Base-by-base conservation (phyloP, 2,797 vertebrate species). In the Lepilemur ruficaudatus region DNA sequence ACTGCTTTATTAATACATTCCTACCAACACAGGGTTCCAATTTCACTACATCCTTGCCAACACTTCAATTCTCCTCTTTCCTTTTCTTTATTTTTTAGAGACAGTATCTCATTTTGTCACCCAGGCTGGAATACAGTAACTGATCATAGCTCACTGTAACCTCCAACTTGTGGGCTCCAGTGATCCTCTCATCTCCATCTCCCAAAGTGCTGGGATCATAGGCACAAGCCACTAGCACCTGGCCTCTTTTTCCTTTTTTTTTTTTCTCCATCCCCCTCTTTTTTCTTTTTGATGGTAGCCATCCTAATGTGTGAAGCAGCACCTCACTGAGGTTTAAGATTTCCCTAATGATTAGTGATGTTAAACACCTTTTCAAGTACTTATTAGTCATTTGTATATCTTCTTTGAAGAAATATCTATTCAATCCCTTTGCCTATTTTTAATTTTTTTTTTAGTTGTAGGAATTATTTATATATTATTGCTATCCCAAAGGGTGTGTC, bases 371-470 rank as follows among this genome's bases (percentile, higher is more conserved):
- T 94, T 67, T 76, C 50, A 48, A 46, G 14, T 55, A 79, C 14
- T 67, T 84, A 25, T 81, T 52, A 32, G 4, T 3, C 43, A 87
- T 69, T 76, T 67, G 20, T n/a, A 17, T 17, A 41, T 61, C 4
- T 80, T 85, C n/a, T 82, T 69, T 93, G 43, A 72, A 90, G 59
- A 93, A 85, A 91, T 55, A n/a, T 52, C 35, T 84, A 12, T 67
- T 92, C 8, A 67, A 85, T 13, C 63, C 3, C 25, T 67, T 75
- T 76, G 18, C 4, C 30, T 17, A 17, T 50, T 94, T 35, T 48
- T n/a, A 65, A 59, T 13, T 28, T 4, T 38, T 38, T 63, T 82
- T 65, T 82, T 50, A 75, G 23, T 70, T 86, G 15, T 41, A 70
- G 35, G 48, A 73, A 30, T 83, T 92, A 46, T 76, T 89, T 38